Percentiles rank a stretch among this genome's conserved stretches.
Conservation (phyloP, 2,797 vertebrate genomes). For the Gymnothorax reevesii region DNA sequence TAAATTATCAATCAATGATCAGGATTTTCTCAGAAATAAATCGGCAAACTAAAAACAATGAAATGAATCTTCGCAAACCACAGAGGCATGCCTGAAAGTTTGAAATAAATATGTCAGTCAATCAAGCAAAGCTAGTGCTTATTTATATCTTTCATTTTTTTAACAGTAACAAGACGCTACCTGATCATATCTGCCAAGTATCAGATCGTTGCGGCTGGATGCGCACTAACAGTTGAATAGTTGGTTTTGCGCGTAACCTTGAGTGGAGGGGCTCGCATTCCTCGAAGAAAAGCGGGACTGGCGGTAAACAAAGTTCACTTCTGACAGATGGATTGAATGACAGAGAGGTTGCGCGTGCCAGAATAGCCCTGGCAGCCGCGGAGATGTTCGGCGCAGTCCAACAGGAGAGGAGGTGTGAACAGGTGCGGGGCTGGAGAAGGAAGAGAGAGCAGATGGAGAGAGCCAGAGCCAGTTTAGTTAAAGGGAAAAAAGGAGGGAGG, state of each 20-base stretch:
- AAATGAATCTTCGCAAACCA: neutral
- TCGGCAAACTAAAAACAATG: neutral
- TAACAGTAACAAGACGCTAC: neutral
- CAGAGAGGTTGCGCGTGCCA: conserved; percentile 99
- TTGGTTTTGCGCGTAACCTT: conserved; percentile 88
- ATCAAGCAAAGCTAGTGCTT: neutral
- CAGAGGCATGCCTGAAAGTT: neutral
- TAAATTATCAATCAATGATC: neutral
- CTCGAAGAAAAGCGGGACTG: conserved; percentile 97
- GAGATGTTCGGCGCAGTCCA: conserved; percentile 95
- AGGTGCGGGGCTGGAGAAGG: conserved; percentile 99
- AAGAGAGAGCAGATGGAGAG: conserved; percentile 99
- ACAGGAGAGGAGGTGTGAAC: conserved; percentile 99
- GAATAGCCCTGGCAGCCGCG: conserved; percentile 98
- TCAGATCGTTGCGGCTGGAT: conserved; percentile 58
- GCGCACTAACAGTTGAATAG: conserved; percentile 65
- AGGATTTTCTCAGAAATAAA: neutral
- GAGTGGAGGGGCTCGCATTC: conserved; percentile 86
- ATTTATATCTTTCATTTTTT: neutral
- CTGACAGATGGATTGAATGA: conserved; percentile 99
- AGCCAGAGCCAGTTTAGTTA: conserved; percentile 99
- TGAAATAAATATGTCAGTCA: neutral
- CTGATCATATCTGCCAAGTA: neutral
- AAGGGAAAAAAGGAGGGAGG: conserved; percentile 87
- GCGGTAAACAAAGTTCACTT: conserved; percentile 99